phyloP scores from a whole-genome alignment of 2,113 vertebrate genomes.

The Dipodomys spectabilis region DNA sequence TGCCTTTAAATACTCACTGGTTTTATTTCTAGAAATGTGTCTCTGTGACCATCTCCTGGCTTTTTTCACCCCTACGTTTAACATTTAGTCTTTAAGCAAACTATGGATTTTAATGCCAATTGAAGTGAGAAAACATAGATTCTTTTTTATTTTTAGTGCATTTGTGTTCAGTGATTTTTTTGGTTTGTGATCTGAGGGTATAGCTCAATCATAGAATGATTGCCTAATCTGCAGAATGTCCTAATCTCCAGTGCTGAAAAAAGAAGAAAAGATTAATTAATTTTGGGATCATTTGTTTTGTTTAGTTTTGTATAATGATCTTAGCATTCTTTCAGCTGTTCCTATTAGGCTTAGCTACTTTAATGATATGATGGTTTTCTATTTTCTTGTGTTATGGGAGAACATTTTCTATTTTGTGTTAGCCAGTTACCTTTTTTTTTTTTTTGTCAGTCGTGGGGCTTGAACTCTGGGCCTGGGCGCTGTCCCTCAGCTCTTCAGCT shows the following conservation, averaged over 20 bases:
- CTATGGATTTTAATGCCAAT: not conserved
- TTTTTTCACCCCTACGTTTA: not conserved
- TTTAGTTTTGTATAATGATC: no score
- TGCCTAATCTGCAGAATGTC: not conserved
- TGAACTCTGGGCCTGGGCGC: no score
- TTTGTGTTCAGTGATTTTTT: not conserved
- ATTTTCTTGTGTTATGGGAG: no score
- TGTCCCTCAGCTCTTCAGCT: no score
- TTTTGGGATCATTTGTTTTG: not conserved
- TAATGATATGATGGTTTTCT: no score
- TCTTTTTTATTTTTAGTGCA: constrained; percentile 18
- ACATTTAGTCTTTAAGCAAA: constrained; percentile 26
- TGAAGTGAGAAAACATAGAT: not conserved
- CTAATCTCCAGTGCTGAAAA: not conserved
- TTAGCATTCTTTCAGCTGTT: no score
- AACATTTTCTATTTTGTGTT: no score
- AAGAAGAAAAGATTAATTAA: not conserved
- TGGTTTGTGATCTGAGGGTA: not conserved
- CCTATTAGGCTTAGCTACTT: no score
- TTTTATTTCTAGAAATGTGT: constrained; percentile 50
- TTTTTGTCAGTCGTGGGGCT: no score
- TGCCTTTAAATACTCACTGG: constrained; percentile 18
- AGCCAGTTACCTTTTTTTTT: no score
- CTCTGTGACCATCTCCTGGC: not conserved
- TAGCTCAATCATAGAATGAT: not conserved